Base-by-base conservation (phyloP, 1,140 invertebrate species). In the Asbolus verrucosus region DNA sequence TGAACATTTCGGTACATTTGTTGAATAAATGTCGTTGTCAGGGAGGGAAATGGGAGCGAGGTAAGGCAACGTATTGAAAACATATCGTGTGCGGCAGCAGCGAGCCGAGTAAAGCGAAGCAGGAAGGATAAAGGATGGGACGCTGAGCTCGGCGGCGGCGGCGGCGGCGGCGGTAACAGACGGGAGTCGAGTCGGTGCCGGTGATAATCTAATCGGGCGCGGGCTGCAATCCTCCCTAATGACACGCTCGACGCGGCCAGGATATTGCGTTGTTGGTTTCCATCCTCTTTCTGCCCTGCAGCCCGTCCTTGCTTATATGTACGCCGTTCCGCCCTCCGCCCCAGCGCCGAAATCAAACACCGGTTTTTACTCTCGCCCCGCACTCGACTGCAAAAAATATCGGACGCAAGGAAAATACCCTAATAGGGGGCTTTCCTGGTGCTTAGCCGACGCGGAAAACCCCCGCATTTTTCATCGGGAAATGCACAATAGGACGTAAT, bases 121-220 rank as follows among this genome's bases (percentile, higher is more conserved):
- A 27, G 27, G 6, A 54, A 13, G 21, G 46, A 24, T 54, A 36
- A 36, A 36, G 33, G 33, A 36, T 36, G 33, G 30, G 19, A 36
- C 6, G 3, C 14, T n/a, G n/a, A n/a, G n/a, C n/a, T n/a, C n/a
- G n/a, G 16, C 5, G 6, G 39, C 39, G 39, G 31, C 27, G 27
- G 31, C 27, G 27, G 54, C 30, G 24, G 59, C 13, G 36, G 15
- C 60, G 60, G 36, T 59, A 69, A 65, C 67, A 69, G 67, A 65
- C 67, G 62, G 62, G 61, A 65, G 69, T 50, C 65, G 63, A 46
- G 65, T 50, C 43, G 39, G 65, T 67, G 69, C 70, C 67, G 67
- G 60, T 72, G 73, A 67, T 74, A 74, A 74, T 74, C 73, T 74
- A 74, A 74, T 74, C 70, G 73, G 65, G 73, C 67, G 71, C 65